Percentiles rank a stretch among this genome's conserved stretches.
phyloP scores from a whole-genome alignment of 2,113 vertebrate species.

The Callithrix jacchus region DNA sequence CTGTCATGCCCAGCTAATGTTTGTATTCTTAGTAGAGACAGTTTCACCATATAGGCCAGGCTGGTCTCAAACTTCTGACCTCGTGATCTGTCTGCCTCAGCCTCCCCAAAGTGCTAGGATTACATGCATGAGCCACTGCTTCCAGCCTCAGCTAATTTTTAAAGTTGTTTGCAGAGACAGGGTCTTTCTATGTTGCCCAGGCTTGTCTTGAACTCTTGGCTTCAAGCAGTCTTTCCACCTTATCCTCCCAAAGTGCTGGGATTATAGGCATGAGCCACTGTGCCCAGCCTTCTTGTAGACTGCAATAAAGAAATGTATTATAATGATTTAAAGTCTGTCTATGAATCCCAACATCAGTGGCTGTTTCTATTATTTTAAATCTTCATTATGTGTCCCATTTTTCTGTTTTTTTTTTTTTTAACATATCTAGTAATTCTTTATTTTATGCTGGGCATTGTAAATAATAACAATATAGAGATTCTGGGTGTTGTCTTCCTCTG shows the following conservation, averaged over 20 bases:
- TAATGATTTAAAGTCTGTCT: neutral
- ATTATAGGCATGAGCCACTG: neutral
- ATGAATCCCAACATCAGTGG: neutral
- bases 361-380: neutral
- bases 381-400: neutral
- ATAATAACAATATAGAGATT: neutral
- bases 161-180: neutral
- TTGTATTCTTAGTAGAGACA: neutral
- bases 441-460: neutral
- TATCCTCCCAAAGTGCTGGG: neutral
- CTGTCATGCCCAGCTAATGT: neutral
- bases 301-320: neutral
- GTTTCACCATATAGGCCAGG: neutral
- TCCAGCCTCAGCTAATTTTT: neutral
- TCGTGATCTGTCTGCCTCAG: neutral
- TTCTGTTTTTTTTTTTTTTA: neutral
- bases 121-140: neutral
- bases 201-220: neutral
- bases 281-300: neutral
- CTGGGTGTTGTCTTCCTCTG: neutral
- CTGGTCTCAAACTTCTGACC: neutral
- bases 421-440: conserved; percentile 15
- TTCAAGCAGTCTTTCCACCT: neutral
- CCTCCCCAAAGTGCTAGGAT: neutral
- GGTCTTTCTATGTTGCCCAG: neutral